Evolutionary conservation across 2,797 vertebrate genomes (phyloP).

Genomic region (Microctenopoma steveboyesi): DNA sequence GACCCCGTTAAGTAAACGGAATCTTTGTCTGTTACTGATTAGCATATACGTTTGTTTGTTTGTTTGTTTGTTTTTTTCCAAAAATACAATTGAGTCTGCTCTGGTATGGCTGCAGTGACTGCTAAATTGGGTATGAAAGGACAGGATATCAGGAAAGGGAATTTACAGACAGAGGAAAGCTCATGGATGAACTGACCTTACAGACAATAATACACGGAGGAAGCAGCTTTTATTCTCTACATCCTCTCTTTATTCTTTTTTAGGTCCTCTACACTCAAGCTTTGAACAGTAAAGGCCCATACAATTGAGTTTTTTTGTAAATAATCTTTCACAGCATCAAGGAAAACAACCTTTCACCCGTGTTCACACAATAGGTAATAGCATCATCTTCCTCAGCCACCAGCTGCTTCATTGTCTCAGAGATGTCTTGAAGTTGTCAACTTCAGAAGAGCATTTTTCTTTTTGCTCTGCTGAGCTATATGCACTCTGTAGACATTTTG

Average conservation of each 20-base stretch:
- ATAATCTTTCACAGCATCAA: conserved; percentile 39
- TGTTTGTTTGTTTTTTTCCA: conserved; percentile 32
- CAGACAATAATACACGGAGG: conserved; percentile 67
- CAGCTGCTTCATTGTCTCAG: conserved; percentile 64
- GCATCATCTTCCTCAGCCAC: conserved; percentile 58
- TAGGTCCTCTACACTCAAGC: conserved; percentile 29
- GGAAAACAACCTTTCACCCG: conserved; percentile 47
- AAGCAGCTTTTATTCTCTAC: conserved; percentile 73
- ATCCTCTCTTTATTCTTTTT: conserved; percentile 62
- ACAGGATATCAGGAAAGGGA: conserved; percentile 57
- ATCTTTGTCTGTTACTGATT: conserved; percentile 50
- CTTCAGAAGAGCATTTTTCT: conserved; percentile 32
- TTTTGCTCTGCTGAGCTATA: not conserved
- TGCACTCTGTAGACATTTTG: not conserved
- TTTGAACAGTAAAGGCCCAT: conserved; percentile 59
- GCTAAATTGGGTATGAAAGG: conserved; percentile 35
- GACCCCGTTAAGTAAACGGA: conserved; percentile 56
- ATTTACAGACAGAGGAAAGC: conserved; percentile 54
- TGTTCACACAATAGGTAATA: conserved; percentile 54
- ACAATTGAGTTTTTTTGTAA: conserved; percentile 34
- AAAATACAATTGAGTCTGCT: conserved; percentile 42
- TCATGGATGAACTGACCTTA: conserved; percentile 36
- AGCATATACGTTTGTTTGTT: conserved; percentile 1
- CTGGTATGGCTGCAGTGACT: conserved; percentile 15
- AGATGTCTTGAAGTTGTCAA: conserved; percentile 8